phyloP scores from a whole-genome alignment of 2,113 vertebrate species.

The Tetraodon nigroviridis region DNA sequence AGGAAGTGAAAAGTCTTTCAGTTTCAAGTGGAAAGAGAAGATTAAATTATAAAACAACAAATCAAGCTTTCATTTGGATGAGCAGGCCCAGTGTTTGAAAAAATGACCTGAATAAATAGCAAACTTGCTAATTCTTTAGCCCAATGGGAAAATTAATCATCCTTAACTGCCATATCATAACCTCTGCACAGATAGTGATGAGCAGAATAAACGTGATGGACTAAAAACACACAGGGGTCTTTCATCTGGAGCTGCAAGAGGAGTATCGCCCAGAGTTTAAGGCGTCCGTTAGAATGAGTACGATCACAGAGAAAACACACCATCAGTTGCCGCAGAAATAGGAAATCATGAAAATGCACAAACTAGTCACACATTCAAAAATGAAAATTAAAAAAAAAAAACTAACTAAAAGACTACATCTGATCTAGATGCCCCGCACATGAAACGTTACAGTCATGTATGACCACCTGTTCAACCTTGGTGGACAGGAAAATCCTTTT shows the following conservation, averaged over 20 bases:
- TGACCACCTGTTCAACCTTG: not conserved
- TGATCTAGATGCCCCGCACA: too few relatives aligned
- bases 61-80: slow-evolving; percentile 17
- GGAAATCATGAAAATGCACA: too few relatives aligned
- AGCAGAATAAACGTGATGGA: slow-evolving; percentile 14
- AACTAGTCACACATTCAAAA: too few relatives aligned
- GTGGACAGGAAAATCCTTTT: too few relatives aligned
- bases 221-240: slow-evolving; percentile 16
- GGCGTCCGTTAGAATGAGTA: slow-evolving; percentile 8
- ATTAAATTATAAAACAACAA: not conserved
- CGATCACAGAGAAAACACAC: too few relatives aligned
- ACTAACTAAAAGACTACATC: too few relatives aligned
- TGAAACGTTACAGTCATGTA: too few relatives aligned
- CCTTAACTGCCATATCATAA: slow-evolving; percentile 24
- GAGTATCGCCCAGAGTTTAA: slow-evolving; percentile 14
- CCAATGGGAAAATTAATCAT: slow-evolving; percentile 45
- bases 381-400: too few relatives aligned
- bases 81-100: slow-evolving; percentile 16
- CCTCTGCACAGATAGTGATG: not conserved
- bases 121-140: slow-evolving; percentile 33
- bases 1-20: not conserved
- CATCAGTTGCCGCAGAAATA: too few relatives aligned
- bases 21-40: not conserved
- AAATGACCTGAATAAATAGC: slow-evolving; percentile 38
- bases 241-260: slow-evolving; percentile 25